phyloP scores from a whole-genome alignment of 2,797 vertebrate genomes.

The Synanceia verrucosa region DNA sequence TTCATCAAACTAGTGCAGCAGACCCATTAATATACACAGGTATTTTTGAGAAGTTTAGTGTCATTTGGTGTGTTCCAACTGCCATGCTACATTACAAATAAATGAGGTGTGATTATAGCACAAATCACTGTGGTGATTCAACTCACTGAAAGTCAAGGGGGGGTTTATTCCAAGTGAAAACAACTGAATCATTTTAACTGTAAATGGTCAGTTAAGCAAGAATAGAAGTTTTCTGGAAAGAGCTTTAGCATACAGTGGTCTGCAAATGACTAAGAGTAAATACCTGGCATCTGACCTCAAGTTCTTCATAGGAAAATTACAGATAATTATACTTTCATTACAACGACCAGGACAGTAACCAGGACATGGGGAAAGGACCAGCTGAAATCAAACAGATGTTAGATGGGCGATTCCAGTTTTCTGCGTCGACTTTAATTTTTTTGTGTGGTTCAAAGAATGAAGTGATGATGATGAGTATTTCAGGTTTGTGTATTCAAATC shows the following conservation, averaged over 20 bases:
- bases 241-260: not conserved
- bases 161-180: conserved; percentile 9
- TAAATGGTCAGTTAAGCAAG: not conserved
- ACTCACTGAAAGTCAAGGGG: not conserved
- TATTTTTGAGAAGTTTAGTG: not conserved
- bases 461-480: not conserved
- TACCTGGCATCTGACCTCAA: not conserved
- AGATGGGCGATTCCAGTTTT: not conserved
- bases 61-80: not conserved
- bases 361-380: not conserved
- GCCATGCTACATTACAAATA: not conserved
- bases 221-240: conserved; percentile 18
- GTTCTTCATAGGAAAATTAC: not conserved
- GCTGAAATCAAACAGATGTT: not conserved
- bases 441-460: not conserved
- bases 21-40: not conserved
- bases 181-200: not conserved
- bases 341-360: not conserved
- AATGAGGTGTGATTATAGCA: not conserved
- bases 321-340: not conserved
- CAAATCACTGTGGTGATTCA: not conserved
- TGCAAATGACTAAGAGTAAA: not conserved
- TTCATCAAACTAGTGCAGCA: not conserved
- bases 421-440: not conserved
- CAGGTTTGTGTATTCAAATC: not conserved